A percentile compares a stretch with the other conserved stretches of the same genome.
phyloP scores from a whole-genome alignment of 1,140 invertebrate genomes.

The Capitella teleta region DNA sequence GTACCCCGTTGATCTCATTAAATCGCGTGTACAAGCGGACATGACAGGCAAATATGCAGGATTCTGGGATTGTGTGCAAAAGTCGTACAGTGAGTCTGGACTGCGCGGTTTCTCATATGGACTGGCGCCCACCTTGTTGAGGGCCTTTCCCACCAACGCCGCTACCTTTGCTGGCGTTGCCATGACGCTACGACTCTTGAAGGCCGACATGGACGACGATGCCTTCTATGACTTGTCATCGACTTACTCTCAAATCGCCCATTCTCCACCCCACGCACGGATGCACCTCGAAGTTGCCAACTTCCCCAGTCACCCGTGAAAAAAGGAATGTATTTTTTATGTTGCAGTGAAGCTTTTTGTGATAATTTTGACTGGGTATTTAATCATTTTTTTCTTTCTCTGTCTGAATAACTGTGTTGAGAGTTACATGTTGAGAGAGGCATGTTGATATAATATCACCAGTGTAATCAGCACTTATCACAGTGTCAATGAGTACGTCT shows the following conservation, averaged over 20 bases:
- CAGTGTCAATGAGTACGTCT: no score
- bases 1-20: slow-evolving; percentile 43
- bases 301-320: slow-evolving; percentile 6
- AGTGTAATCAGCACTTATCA: no score
- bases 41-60: slow-evolving; percentile 19
- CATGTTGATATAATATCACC: no score
- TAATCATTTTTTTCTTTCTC: no score
- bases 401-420: no score
- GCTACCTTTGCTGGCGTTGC: slow-evolving; percentile 4
- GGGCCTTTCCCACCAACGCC: slow-evolving; percentile 11
- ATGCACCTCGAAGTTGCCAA: neutral
- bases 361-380: no score
- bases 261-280: neutral
- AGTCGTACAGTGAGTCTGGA: slow-evolving; percentile 29
- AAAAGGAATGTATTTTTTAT: no score
- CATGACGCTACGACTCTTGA: neutral
- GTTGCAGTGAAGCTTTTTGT: no score
- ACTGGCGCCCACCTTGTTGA: slow-evolving; percentile 14
- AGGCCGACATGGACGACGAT: neutral
- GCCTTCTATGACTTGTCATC: neutral
- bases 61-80: slow-evolving; percentile 25
- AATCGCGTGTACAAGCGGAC: slow-evolving; percentile 41
- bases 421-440: no score
- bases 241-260: neutral
- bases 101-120: slow-evolving; percentile 33